phyloP scores from a whole-genome alignment of 2,797 vertebrate species.

The Phrynocephalus guinanensis region DNA sequence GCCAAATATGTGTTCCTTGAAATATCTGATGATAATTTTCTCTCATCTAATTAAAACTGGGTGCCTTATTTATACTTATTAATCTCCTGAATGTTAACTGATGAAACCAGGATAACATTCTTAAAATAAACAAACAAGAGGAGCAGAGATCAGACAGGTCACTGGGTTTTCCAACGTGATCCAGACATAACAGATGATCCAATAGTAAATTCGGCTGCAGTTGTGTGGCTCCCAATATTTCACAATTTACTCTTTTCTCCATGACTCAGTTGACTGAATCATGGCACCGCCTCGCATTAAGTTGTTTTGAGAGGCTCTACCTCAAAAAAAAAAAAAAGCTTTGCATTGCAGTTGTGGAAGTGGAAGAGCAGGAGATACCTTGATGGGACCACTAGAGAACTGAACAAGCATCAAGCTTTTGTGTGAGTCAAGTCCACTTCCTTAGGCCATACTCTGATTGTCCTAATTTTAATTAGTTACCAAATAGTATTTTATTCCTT shows the following conservation, averaged over 20 bases:
- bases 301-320: background rate
- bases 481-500: slow-evolving; percentile 52
- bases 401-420: too few species aligned
- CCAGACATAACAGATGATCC: background rate
- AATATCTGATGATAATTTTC: background rate
- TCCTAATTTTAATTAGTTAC: slow-evolving; percentile 60
- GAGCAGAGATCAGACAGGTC: background rate
- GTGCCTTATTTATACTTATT: background rate
- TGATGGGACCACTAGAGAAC: too few species aligned
- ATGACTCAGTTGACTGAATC: background rate
- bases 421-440: too few species aligned
- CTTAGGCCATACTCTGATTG: background rate
- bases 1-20: background rate
- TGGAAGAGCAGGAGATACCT: too few species aligned
- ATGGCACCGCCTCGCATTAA: background rate
- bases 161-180: background rate
- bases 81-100: slow-evolving; percentile 6
- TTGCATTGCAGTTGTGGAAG: too few species aligned
- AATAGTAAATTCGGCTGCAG: background rate
- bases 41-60: background rate
- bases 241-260: background rate
- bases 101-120: background rate
- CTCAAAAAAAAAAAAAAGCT: background rate
- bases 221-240: too few species aligned
- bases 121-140: too few species aligned